Conservation (phyloP, 2,888 invertebrate species). For the Epinotia bilunana region DNA sequence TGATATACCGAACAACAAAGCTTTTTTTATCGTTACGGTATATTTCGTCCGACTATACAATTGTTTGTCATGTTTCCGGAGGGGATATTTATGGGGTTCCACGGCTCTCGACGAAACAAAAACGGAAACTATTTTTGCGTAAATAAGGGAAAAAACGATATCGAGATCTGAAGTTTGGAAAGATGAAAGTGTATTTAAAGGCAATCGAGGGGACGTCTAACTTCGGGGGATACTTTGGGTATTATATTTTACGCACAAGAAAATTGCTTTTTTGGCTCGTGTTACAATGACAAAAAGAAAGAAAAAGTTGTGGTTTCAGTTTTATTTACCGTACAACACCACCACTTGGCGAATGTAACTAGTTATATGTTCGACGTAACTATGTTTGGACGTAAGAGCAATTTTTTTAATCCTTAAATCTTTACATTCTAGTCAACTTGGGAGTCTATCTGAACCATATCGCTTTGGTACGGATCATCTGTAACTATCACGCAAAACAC, state of each 20-base stretch:
- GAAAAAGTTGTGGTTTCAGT: neutral
- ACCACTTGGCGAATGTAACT: no score
- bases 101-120: slow-evolving; percentile 59
- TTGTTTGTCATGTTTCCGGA: slow-evolving; percentile 74
- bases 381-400: no score
- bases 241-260: neutral
- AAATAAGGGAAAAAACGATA: slow-evolving; percentile 64
- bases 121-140: slow-evolving; percentile 65
- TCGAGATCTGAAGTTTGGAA: slow-evolving; percentile 46
- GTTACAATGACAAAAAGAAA: neutral
- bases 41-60: slow-evolving; percentile 67
- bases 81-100: slow-evolving; percentile 66
- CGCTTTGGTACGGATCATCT: no score
- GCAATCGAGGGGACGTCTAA: slow-evolving; percentile 12
- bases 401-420: no score
- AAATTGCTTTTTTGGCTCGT: neutral
- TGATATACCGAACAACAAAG: slow-evolving; percentile 41
- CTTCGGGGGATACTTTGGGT: neutral
- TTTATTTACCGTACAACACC: neutral
- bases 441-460: no score
- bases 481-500: no score
- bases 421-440: no score
- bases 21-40: slow-evolving; percentile 55
- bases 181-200: slow-evolving; percentile 41
- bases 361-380: no score